Evolutionary conservation across 2,797 vertebrate species (phyloP).

Genomic region (Stomatorhinus walkeri): DNA sequence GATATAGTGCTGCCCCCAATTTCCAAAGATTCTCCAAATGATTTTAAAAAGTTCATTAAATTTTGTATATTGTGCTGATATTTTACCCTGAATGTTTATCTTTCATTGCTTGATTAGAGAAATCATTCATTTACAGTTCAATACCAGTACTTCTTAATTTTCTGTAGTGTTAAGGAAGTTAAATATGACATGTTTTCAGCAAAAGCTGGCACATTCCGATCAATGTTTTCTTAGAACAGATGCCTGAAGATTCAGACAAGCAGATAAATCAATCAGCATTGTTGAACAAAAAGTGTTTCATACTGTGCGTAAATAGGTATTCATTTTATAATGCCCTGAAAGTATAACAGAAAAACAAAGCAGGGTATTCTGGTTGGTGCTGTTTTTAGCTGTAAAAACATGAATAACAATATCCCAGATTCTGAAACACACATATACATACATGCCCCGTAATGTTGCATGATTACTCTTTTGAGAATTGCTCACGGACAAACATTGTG

Average conservation of each 20-base stretch:
- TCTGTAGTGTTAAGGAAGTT: neutral
- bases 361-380: neutral
- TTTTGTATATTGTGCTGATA: neutral
- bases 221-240: neutral
- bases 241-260: neutral
- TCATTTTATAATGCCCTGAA: neutral
- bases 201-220: slow-evolving; percentile 15
- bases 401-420: neutral
- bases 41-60: neutral
- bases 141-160: neutral
- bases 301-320: neutral
- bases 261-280: slow-evolving; percentile 37
- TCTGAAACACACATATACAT: neutral
- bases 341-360: neutral
- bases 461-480: neutral
- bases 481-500: neutral
- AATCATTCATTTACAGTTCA: neutral
- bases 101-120: neutral
- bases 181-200: neutral
- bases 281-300: slow-evolving; percentile 27
- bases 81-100: neutral
- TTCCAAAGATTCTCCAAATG: neutral
- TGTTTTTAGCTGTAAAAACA: neutral
- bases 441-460: neutral
- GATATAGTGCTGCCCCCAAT: neutral